A percentile compares a stretch with the other conserved stretches of the same genome.
Conservation (phyloP, 2,888 invertebrate species). For the Herminia tarsipennalis region DNA sequence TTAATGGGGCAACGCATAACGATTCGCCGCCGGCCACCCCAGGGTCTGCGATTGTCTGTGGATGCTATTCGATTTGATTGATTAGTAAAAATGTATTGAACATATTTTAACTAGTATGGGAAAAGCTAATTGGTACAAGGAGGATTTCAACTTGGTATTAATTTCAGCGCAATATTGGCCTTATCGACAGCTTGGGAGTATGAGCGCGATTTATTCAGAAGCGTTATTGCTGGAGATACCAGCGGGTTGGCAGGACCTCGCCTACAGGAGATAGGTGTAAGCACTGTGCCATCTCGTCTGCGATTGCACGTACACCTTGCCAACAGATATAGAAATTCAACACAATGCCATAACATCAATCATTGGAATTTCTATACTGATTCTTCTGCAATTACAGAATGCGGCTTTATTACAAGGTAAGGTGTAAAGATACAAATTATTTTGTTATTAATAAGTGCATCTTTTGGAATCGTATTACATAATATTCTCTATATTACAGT, state of each 20-base stretch:
- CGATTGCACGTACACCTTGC: background rate
- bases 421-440: too few species aligned
- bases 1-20: too few species aligned
- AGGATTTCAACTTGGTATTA: too few species aligned
- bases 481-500: too few species aligned
- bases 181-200: constrained; percentile 6
- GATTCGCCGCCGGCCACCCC: too few species aligned
- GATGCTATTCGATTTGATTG: too few species aligned
- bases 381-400: background rate
- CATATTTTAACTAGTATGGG: too few species aligned
- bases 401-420: background rate
- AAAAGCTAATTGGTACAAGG: too few species aligned
- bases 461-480: too few species aligned
- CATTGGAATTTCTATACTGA: constrained; percentile 9
- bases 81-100: too few species aligned
- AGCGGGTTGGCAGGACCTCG: constrained; percentile 4
- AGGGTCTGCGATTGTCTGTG: too few species aligned
- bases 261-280: constrained; percentile 3
- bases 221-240: background rate
- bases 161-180: constrained; percentile 6
- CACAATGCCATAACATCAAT: background rate
- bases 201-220: background rate
- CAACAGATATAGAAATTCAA: background rate
- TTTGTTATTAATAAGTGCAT: background rate
- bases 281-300: constrained; percentile 1